Evolutionary conservation across 2,888 invertebrate species (phyloP).

Genomic region (Heliconius hortense): DNA sequence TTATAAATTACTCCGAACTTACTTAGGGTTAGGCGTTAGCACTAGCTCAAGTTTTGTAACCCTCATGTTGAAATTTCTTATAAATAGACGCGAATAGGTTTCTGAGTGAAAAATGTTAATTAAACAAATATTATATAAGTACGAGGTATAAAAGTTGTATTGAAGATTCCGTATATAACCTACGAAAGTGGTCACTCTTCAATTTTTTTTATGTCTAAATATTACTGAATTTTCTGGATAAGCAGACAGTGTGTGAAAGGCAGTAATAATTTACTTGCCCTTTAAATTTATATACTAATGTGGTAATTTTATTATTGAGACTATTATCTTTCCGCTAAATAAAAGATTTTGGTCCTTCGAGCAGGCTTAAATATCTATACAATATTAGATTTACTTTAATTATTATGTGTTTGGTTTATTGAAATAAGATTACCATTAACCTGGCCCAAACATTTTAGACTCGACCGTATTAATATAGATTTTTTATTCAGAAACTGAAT

Average conservation of each 20-base stretch:
- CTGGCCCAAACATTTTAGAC: neutral
- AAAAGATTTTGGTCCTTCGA: neutral
- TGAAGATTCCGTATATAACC: too few relatives aligned
- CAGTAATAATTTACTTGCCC: neutral
- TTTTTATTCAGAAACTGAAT: slow-evolving; percentile 23
- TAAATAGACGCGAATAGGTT: slow-evolving; percentile 23
- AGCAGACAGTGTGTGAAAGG: neutral
- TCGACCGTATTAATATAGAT: neutral
- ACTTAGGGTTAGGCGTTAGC: slow-evolving; percentile 17
- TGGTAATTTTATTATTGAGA: too few relatives aligned
- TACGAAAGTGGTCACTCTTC: too few relatives aligned
- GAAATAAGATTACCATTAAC: neutral
- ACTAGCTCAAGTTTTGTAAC: slow-evolving; percentile 18
- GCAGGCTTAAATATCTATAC: neutral
- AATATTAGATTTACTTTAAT: neutral
- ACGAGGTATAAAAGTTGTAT: too few relatives aligned
- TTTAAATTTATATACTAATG: too few relatives aligned
- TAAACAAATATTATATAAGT: neutral
- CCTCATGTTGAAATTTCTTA: slow-evolving; percentile 24
- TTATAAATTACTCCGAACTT: slow-evolving; percentile 8
- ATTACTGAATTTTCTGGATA: too few relatives aligned
- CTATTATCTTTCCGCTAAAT: too few relatives aligned
- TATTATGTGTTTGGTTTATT: neutral
- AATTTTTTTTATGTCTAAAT: too few relatives aligned
- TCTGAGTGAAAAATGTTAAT: neutral